Conservation (phyloP, 2,797 vertebrate species). For the Thaleichthys pacificus region DNA sequence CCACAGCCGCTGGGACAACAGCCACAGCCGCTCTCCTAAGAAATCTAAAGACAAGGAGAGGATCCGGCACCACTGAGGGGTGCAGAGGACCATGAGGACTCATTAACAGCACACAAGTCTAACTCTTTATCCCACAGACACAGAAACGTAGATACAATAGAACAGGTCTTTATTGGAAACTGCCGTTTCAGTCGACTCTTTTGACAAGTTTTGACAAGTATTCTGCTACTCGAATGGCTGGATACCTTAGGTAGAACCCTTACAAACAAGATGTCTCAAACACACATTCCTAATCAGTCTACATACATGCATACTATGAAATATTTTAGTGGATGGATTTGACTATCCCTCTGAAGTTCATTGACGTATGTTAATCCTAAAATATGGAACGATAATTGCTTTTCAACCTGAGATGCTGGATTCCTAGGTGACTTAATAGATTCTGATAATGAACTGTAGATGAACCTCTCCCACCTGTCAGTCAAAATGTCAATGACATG, state of each 20-base stretch:
- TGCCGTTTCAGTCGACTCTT: no score
- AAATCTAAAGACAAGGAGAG: constrained; percentile 85
- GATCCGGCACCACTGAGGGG: constrained; percentile 56
- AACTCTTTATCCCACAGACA: background rate
- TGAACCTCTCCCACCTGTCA: background rate
- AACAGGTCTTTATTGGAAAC: no score
- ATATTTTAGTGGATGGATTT: background rate
- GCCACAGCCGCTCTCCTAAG: constrained; percentile 82
- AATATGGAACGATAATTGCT: background rate
- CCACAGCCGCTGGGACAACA: constrained; percentile 74
- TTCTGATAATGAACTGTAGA: background rate
- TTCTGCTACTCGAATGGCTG: background rate
- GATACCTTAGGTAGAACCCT: background rate
- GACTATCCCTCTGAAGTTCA: background rate
- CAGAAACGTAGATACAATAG: no score
- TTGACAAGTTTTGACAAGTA: no score
- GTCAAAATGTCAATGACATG: no score
- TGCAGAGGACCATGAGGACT: background rate
- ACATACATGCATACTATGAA: background rate
- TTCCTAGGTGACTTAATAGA: background rate
- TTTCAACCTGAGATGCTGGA: constrained; percentile 1
- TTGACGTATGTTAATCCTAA: background rate
- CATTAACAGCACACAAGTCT: background rate
- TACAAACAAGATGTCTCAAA: background rate
- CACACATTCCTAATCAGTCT: background rate